These are phyloP conservation scores for Sebastes hubbsi DNA, from an alignment of 2,797 vertebrate species.

Conservation along the genomic window DNA sequence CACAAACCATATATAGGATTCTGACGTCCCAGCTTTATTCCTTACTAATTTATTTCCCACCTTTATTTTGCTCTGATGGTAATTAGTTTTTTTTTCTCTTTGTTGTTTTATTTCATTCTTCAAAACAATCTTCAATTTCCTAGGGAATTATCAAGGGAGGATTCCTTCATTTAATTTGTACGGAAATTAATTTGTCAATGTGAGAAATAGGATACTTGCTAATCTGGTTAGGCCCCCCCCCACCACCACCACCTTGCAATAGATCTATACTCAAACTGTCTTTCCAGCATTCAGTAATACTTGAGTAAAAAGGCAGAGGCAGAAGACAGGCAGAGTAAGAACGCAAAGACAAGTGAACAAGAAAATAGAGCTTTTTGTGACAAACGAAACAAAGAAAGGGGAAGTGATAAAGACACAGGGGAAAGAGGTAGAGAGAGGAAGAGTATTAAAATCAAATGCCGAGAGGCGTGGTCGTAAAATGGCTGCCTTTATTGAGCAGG, in stretches of 20 bases:
- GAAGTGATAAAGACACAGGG: slow-evolving; percentile 12
- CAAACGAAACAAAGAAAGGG: slow-evolving; percentile 18
- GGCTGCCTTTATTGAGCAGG: slow-evolving; percentile 67
- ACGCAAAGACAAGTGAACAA: slow-evolving; percentile 12
- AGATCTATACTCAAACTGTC: background rate
- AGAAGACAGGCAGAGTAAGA: background rate
- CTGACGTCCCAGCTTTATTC: slow-evolving; percentile 22
- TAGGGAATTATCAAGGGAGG: slow-evolving; percentile 64
- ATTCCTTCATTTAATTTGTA: slow-evolving; percentile 70
- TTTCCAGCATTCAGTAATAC: background rate
- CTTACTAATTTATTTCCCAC: slow-evolving; percentile 60
- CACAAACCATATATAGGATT: slow-evolving; percentile 36
- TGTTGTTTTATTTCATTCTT: slow-evolving; percentile 64
- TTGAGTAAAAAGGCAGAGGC: slow-evolving; percentile 4
- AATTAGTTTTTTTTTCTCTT: slow-evolving; percentile 61
- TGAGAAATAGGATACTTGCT: slow-evolving; percentile 69
- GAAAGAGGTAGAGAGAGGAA: background rate
- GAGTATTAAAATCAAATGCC: slow-evolving; percentile 71
- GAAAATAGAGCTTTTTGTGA: background rate
- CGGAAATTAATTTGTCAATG: slow-evolving; percentile 75
- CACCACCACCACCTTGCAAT: background rate
- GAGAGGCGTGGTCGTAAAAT: slow-evolving; percentile 64
- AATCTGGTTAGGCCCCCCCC: slow-evolving; percentile 57
- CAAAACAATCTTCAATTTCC: slow-evolving; percentile 69
- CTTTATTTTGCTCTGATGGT: slow-evolving; percentile 43